Percentiles rank a stretch among this genome's conserved stretches.
Conservation (phyloP, 37 sponge, comb jelly and placozoan genomes). For the Chondrilla cf. caribensis region DNA sequence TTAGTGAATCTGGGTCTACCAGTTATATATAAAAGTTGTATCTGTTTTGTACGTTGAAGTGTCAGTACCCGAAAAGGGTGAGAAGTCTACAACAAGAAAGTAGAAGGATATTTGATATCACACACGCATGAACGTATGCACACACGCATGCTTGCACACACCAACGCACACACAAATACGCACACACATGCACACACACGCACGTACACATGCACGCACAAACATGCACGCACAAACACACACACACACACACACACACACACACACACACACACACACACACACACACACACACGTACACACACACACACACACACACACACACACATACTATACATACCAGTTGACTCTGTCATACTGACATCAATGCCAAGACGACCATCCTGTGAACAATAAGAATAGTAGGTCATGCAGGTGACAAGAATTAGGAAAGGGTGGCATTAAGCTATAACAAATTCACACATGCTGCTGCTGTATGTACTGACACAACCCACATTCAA, state of each 20-base stretch:
- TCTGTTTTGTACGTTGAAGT: not conserved
- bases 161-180: too few relatives aligned
- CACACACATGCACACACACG: not conserved
- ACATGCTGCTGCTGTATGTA: too few relatives aligned
- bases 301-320: too few relatives aligned
- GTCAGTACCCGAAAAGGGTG: not conserved
- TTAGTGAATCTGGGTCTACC: too few relatives aligned
- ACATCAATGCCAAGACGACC: not conserved
- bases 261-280: too few relatives aligned
- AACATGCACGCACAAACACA: not conserved
- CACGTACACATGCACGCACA: not conserved
- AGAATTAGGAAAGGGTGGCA: not conserved
- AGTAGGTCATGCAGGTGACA: not conserved
- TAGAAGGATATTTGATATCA: too few relatives aligned
- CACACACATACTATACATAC: not conserved
- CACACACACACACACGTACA: too few relatives aligned
- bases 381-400: not conserved
- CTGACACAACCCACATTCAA: too few relatives aligned
- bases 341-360: not conserved
- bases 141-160: too few relatives aligned
- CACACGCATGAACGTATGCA: too few relatives aligned
- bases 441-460: too few relatives aligned
- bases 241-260: too few relatives aligned
- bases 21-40: not conserved
- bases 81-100: not conserved